Evolutionary conservation across 2,113 vertebrate species (phyloP).

Genomic region (Lepisosteus oculatus): DNA sequence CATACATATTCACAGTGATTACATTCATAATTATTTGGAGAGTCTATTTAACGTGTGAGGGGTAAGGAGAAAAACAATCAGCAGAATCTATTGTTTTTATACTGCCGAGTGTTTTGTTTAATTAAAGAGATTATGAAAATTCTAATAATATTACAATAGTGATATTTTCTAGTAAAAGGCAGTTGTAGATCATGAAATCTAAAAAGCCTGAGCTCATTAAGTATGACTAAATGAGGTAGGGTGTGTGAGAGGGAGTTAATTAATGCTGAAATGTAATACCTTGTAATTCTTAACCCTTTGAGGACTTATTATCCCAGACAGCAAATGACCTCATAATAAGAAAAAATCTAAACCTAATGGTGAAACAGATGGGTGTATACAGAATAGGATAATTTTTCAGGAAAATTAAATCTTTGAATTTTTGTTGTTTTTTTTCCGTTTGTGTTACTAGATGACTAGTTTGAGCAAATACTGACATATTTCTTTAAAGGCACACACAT

Average conservation of each 20-base stretch:
- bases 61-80: no score
- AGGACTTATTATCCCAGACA: constrained; percentile 38
- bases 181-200: constrained; percentile 2
- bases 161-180: not conserved
- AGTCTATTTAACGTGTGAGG: no score
- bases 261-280: constrained; percentile 50
- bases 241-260: constrained; percentile 35
- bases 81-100: no score
- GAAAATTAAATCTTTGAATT: not conserved
- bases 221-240: constrained; percentile 23
- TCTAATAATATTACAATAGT: no score
- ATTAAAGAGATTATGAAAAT: no score
- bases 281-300: constrained; percentile 42
- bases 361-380: constrained; percentile 14
- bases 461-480: no score
- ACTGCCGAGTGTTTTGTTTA: no score
- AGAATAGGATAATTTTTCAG: constrained; percentile 5
- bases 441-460: no score
- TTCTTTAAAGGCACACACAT: no score
- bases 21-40: no score
- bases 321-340: constrained; percentile 29
- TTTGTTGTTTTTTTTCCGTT: no score
- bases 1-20: no score
- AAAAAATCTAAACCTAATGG: not conserved
- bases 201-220: constrained; percentile 27